Evolutionary conservation across 1,140 invertebrate species (phyloP), one percentile per base, ranked within the genome.

Genomic region (Conopomorpha cramerella): DNA sequence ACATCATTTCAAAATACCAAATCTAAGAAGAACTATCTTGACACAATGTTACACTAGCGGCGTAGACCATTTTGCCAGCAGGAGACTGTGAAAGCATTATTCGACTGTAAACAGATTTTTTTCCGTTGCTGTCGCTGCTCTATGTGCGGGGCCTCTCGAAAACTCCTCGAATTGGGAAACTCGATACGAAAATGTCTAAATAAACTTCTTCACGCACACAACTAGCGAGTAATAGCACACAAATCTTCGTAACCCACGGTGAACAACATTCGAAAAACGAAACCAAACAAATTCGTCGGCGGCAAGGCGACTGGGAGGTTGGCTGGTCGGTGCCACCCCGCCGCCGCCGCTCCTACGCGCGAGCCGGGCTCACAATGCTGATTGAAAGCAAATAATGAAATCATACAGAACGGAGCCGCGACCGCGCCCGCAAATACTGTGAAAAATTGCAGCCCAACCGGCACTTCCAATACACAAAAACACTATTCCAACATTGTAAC

Each of bases 351-450:
- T 18, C 15, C 13, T 19, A 29, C 34, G 13, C 41, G 38, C 34
- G 46, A 40, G 29, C 50, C 41, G 40, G 53, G 61, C 63, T 73
- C 63, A 71, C 70, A 61, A 70, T 70, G 56, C 70, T 74, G 70
- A 74, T 74, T 74, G 70, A 74, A 74, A 74, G 59, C 66, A 71
- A 74, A 74, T 74, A 74, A 74, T 71, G 63, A 74, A 74, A 74
- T 74, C 66, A 74, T 70, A 70, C 57, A 52, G 56, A 57, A 63
- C 50, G 49, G 54, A 61, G 55, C 37, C 39, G 38, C 43, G 46
- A 48, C 43, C 52, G 48, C 43, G 49, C 61, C 58, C 60, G 67
- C 56, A 62, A 70, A 68, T 53, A 67, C 55, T 55, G 50, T 57
- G 55, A 70, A 70, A 73, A 68, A 58, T 58, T 58, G 51, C 55